phyloP scores from a whole-genome alignment of 53 echinoderm and acorn worm genomes.

The Echinarachnius parma region DNA sequence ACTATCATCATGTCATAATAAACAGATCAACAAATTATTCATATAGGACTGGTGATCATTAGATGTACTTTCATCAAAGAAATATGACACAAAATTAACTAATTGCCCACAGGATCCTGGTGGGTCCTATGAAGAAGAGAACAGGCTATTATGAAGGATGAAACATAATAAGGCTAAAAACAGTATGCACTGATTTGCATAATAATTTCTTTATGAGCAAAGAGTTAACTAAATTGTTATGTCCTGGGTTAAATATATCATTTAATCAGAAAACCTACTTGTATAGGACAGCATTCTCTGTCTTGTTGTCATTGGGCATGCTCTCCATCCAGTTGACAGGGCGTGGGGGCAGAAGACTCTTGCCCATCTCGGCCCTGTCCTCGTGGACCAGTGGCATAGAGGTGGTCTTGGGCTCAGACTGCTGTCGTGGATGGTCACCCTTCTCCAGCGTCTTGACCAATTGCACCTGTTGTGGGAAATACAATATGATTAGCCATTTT shows the following conservation, averaged over 20 bases:
- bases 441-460: constrained; percentile 81
- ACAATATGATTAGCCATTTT: too few relatives aligned
- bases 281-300: constrained; percentile 88
- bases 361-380: constrained; percentile 76
- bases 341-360: constrained; percentile 78
- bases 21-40: too few relatives aligned
- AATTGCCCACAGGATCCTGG: too few relatives aligned
- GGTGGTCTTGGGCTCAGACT: constrained; percentile 51
- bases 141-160: too few relatives aligned
- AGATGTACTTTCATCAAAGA: too few relatives aligned
- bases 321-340: constrained; percentile 85
- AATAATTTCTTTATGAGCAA: not conserved
- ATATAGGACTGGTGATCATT: too few relatives aligned
- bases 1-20: too few relatives aligned
- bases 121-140: too few relatives aligned
- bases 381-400: constrained; percentile 84
- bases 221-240: too few relatives aligned
- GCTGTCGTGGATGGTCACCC: constrained; percentile 47
- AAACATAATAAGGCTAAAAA: too few relatives aligned
- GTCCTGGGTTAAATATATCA: not conserved
- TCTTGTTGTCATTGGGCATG: constrained; percentile 78
- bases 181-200: not conserved
- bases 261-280: too few relatives aligned
- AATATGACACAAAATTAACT: too few relatives aligned
- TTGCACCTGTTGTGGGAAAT: constrained; percentile 57